These are phyloP conservation scores for Diorhabda carinulata DNA, from an alignment of 1,140 invertebrate species.

Conservation along the genomic window DNA sequence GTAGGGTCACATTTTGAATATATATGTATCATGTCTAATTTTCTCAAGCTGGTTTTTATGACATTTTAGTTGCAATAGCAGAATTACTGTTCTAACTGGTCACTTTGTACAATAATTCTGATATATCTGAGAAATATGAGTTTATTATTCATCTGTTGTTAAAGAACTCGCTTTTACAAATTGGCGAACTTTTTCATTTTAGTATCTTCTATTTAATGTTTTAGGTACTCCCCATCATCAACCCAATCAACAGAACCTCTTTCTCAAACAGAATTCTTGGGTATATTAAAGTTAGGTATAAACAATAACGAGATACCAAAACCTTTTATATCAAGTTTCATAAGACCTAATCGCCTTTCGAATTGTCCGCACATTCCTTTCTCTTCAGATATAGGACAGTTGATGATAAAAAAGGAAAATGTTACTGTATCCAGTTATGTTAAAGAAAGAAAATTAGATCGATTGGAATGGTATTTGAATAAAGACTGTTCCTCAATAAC, in stretches of 20 bases:
- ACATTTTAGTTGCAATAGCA: no score
- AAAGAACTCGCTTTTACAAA: no score
- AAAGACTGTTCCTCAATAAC: slow-evolving; percentile 8
- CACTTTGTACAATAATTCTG: no score
- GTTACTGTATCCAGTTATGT: slow-evolving; percentile 26
- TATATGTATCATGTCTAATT: no score
- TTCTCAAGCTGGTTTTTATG: no score
- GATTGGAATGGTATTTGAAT: slow-evolving; percentile 35
- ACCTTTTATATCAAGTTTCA: slow-evolving; percentile 3
- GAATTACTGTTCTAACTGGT: no score
- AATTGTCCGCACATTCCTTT: slow-evolving; percentile 28
- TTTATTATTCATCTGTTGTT: no score
- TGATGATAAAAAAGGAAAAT: slow-evolving; percentile 28
- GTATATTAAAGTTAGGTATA: slow-evolving; percentile 16
- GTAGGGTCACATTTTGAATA: no score
- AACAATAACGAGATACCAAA: slow-evolving; percentile 11
- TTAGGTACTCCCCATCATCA: no score
- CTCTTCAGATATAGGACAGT: slow-evolving; percentile 33
- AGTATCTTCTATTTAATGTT: no score
- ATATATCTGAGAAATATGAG: no score
- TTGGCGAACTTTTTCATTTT: no score
- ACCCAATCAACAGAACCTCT: slow-evolving; percentile 12
- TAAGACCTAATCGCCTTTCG: slow-evolving; percentile 19
- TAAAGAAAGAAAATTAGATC: slow-evolving; percentile 28
- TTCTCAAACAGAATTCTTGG: slow-evolving; percentile 28